Percentiles rank a stretch among this genome's conserved stretches.
These are phyloP conservation scores for Chydorus sphaericus DNA, from an alignment of 2,888 invertebrate genomes.

Conservation along the genomic window DNA sequence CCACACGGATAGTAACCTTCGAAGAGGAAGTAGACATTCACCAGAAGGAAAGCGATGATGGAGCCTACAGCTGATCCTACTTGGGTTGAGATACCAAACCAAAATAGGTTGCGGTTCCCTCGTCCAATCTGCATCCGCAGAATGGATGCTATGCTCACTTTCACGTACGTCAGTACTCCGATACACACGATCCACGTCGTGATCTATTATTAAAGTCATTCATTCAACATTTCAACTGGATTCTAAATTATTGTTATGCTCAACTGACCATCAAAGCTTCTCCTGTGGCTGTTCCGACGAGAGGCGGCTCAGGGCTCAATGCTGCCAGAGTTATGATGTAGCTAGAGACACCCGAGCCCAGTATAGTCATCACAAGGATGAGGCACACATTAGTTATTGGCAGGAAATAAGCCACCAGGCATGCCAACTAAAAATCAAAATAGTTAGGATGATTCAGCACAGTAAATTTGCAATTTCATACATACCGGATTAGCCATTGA, in stretches of 20 bases:
- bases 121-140: conserved; percentile 40
- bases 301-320: conserved; percentile 56
- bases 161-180: conserved; percentile 56
- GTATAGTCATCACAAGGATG: conserved; percentile 24
- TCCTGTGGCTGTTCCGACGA: conserved; percentile 41
- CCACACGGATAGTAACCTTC: conserved; percentile 33
- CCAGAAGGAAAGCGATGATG: conserved; percentile 47
- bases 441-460: too few relatives aligned
- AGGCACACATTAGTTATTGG: conserved; percentile 32
- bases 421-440: too few relatives aligned
- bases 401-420: conserved; percentile 39
- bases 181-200: conserved; percentile 49
- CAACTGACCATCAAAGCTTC: conserved; percentile 49
- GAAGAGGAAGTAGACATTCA: conserved; percentile 48
- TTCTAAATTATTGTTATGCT: too few relatives aligned
- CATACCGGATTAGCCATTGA: conserved; percentile 63
- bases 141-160: conserved; percentile 59
- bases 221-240: too few relatives aligned
- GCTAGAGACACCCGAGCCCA: conserved; percentile 39
- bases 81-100: conserved; percentile 60
- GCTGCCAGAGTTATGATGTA: conserved; percentile 56
- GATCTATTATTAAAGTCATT: conserved; percentile 36
- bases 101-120: conserved; percentile 58
- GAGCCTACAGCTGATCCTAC: conserved; percentile 62
- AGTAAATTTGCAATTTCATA: too few relatives aligned